These are phyloP conservation scores for Callopanchax toddi DNA, from an alignment of 2,113 vertebrate genomes.

Conservation along the genomic window DNA sequence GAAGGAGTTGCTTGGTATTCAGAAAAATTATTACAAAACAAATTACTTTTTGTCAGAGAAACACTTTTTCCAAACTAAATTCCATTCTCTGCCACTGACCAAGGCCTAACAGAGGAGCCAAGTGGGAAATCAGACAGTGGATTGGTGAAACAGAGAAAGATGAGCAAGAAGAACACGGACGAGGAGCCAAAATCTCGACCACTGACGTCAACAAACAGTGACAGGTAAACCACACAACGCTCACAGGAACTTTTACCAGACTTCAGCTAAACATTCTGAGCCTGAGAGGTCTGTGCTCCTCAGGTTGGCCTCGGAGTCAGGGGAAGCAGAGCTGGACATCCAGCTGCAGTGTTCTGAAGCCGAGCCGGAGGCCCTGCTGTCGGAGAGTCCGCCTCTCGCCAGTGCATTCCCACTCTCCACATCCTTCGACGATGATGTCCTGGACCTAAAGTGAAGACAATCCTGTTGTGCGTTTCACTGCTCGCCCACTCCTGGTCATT, in stretches of 20 bases:
- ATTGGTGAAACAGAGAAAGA: constrained; percentile 83
- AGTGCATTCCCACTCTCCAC: constrained; percentile 81
- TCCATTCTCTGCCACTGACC: constrained; percentile 2
- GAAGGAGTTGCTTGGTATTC: constrained; percentile 94
- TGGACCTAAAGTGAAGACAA: constrained; percentile 94
- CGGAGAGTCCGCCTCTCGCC: constrained; percentile 81
- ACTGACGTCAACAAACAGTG: constrained; percentile 86
- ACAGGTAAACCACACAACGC: constrained; percentile 83
- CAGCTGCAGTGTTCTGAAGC: constrained; percentile 79
- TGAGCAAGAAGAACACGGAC: constrained; percentile 82
- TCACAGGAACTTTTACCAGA: neutral
- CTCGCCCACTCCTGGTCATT: constrained; percentile 51
- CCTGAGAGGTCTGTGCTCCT: constrained; percentile 7
- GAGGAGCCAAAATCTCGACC: constrained; percentile 83
- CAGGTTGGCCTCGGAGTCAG: constrained; percentile 84
- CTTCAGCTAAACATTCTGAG: too few species aligned
- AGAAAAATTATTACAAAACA: neutral
- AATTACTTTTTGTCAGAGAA: neutral
- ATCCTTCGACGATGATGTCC: constrained; percentile 89
- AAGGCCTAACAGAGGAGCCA: constrained; percentile 90
- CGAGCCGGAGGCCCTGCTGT: constrained; percentile 70
- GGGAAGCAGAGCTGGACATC: constrained; percentile 82
- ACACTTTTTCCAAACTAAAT: neutral
- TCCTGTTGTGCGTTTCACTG: constrained; percentile 66
- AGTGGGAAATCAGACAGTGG: constrained; percentile 84